These are phyloP conservation scores for Siderastrea siderea DNA, from an alignment of 92 coral and sea anemone genomes.

Conservation along the genomic window DNA sequence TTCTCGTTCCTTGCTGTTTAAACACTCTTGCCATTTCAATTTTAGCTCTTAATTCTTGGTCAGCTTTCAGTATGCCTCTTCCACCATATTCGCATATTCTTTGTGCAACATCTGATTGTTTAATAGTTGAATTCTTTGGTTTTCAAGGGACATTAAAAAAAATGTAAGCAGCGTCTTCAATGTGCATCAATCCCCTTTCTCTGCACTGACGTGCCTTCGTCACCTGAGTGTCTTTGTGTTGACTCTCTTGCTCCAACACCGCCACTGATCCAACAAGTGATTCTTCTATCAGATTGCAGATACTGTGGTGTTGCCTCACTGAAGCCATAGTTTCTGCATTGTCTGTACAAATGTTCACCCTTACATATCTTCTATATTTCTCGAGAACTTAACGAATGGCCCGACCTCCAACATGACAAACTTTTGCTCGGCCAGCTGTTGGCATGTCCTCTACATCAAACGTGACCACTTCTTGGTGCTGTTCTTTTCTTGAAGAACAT, in stretches of 20 bases:
- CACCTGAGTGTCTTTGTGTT: conserved; percentile 3
- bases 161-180: background rate
- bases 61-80: background rate
- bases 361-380: conserved; percentile 9
- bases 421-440: conserved; percentile 8
- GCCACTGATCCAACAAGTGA: conserved; percentile 7
- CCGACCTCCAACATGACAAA: conserved; percentile 41
- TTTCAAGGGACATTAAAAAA: conserved; percentile 13
- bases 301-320: conserved; percentile 6
- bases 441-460: conserved; percentile 34
- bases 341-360: conserved; percentile 4
- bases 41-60: background rate
- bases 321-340: background rate
- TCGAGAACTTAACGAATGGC: conserved; percentile 19
- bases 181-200: conserved; percentile 37
- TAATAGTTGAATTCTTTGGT: background rate
- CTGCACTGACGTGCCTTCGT: conserved; percentile 23
- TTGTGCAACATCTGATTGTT: background rate
- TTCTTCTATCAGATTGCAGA: conserved; percentile 33
- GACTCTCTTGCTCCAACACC: background rate
- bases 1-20: background rate
- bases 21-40: background rate
- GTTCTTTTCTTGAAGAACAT: background rate
- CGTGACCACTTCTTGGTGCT: background rate
- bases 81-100: background rate